Evolutionary conservation across 2,113 vertebrate genomes (phyloP).

Genomic region (Gymnocephalus cernua): DNA sequence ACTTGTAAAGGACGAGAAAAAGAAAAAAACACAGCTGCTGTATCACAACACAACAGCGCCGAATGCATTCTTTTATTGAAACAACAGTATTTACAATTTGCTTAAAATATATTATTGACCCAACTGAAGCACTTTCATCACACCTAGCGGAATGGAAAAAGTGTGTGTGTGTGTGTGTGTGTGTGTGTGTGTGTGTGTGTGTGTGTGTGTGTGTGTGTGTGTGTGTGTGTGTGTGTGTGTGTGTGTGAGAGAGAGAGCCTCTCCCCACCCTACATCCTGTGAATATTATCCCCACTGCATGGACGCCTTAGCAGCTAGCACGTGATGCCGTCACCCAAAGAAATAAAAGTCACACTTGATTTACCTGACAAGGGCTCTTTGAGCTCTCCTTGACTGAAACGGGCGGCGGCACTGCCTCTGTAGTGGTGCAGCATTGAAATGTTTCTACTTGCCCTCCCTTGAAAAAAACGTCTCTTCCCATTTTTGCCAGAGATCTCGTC

Average conservation of each 20-base stretch:
- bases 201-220: too few species aligned
- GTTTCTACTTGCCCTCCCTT: slow-evolving; percentile 54
- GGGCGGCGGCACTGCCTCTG: slow-evolving; percentile 30
- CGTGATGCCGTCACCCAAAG: slow-evolving; percentile 70
- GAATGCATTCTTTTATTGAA: neutral
- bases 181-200: too few species aligned
- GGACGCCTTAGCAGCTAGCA: slow-evolving; percentile 61
- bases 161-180: too few species aligned
- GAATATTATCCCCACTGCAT: slow-evolving; percentile 52
- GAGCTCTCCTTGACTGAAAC: slow-evolving; percentile 76
- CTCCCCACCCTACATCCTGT: slow-evolving; percentile 15
- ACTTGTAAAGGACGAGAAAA: slow-evolving; percentile 12
- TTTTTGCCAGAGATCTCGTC: slow-evolving; percentile 51
- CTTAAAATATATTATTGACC: neutral
- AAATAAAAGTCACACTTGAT: slow-evolving; percentile 84
- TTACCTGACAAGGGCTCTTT: slow-evolving; percentile 80
- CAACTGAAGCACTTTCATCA: neutral
- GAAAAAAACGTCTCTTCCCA: slow-evolving; percentile 29
- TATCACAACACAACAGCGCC: neutral
- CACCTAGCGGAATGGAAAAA: too few species aligned
- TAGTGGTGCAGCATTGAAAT: slow-evolving; percentile 50
- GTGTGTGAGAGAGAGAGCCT: neutral
- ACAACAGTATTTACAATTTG: neutral
- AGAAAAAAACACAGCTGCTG: neutral
- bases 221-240: too few species aligned